Evolutionary conservation across 2,113 vertebrate species (phyloP).

Genomic region (Oreocharis arfaki): DNA sequence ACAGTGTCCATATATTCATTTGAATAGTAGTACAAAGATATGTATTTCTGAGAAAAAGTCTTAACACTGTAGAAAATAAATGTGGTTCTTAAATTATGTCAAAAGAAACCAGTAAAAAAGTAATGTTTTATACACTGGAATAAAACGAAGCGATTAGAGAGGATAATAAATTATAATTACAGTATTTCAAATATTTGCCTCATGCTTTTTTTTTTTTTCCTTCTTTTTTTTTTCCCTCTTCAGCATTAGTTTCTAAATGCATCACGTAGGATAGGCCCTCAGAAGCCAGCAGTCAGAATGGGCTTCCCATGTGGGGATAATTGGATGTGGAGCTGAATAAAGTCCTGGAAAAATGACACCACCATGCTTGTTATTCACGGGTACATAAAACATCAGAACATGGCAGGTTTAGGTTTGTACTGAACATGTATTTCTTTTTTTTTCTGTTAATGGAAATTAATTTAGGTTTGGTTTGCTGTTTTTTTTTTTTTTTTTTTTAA

Average conservation of each 20-base stretch:
- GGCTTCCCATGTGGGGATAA: conserved; percentile 16
- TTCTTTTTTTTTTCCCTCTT: neutral
- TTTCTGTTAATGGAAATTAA: conserved; percentile 32
- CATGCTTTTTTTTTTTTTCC: conserved; percentile 24
- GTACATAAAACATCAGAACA: conserved; percentile 20
- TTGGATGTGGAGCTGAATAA: neutral
- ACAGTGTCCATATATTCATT: conserved; percentile 73
- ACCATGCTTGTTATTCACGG: neutral
- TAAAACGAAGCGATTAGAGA: conserved; percentile 60
- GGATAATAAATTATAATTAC: conserved; percentile 76
- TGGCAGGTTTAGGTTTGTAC: conserved; percentile 51
- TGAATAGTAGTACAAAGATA: conserved; percentile 78
- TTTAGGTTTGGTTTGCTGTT: neutral
- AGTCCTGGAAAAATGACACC: conserved; percentile 38
- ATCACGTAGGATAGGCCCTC: neutral
- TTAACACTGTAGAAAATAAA: conserved; percentile 74
- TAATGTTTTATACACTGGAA: conserved; percentile 65
- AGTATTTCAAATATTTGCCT: conserved; percentile 63
- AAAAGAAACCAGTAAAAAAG: conserved; percentile 71
- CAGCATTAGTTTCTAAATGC: conserved; percentile 52
- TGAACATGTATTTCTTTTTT: neutral
- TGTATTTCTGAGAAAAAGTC: conserved; percentile 69
- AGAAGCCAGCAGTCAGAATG: neutral
- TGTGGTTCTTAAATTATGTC: conserved; percentile 69
- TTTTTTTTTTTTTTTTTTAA: neutral